phyloP scores from a whole-genome alignment of 1,140 invertebrate genomes.

The Paraescarpia echinospica region DNA sequence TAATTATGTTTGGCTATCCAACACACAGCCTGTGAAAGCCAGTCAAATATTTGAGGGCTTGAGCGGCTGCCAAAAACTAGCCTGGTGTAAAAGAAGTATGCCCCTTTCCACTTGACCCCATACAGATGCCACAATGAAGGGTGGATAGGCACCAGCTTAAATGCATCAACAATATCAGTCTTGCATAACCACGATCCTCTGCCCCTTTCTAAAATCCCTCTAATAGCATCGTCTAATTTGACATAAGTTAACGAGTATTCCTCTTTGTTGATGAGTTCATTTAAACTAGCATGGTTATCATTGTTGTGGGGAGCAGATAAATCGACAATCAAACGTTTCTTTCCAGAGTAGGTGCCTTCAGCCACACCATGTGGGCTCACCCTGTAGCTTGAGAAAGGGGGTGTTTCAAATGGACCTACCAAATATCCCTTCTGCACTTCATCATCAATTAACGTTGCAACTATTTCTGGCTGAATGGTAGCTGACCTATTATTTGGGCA shows the following conservation, averaged over 20 bases:
- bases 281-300: neutral
- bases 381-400: neutral
- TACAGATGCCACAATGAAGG: neutral
- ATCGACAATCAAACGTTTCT: constrained; percentile 8
- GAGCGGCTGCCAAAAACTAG: constrained; percentile 1
- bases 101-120: constrained; percentile 9
- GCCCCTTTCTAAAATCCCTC: neutral
- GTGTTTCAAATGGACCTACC: neutral
- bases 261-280: constrained; percentile 8
- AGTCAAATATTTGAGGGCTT: neutral
- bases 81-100: constrained; percentile 1
- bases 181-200: constrained; percentile 1
- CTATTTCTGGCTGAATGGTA: neutral
- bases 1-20: constrained; percentile 10
- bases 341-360: neutral
- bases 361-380: constrained; percentile 5
- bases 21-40: neutral
- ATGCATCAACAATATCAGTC: constrained; percentile 12
- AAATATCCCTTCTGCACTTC: constrained; percentile 1
- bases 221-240: constrained; percentile 14
- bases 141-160: neutral
- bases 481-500: constrained; percentile 7
- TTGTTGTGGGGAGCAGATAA: constrained; percentile 11
- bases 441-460: neutral
- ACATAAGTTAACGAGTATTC: neutral